These are phyloP conservation scores for Trachops cirrhosus DNA, from an alignment of 2,797 vertebrate genomes.

Conservation along the genomic window DNA sequence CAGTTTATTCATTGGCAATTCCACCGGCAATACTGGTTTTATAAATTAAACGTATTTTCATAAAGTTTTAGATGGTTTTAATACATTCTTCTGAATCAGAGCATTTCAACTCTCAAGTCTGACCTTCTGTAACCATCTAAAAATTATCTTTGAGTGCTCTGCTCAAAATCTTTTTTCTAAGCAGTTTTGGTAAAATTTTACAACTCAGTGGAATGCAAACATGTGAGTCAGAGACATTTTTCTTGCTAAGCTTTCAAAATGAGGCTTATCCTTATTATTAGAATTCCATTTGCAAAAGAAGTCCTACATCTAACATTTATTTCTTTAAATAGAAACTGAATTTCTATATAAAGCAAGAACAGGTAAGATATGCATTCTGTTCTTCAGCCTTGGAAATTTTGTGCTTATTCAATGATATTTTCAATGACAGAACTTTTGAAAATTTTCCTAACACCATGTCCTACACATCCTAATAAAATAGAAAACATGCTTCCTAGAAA, in stretches of 20 bases:
- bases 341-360: neutral
- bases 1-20: conserved; percentile 40
- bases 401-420: neutral
- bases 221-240: neutral
- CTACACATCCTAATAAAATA: neutral
- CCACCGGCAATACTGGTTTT: conserved; percentile 64
- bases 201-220: neutral
- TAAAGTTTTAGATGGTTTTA: conserved; percentile 16
- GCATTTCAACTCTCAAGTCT: neutral
- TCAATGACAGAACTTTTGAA: neutral
- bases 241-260: neutral
- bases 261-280: neutral
- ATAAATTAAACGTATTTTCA: conserved; percentile 71
- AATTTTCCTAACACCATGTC: neutral
- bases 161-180: conserved; percentile 20
- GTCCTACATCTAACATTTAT: neutral
- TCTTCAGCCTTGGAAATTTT: neutral
- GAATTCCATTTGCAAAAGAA: neutral
- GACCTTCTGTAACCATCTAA: neutral
- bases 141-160: neutral
- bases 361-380: neutral
- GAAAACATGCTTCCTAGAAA: neutral
- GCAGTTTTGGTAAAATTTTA: conserved; percentile 17
- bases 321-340: neutral
- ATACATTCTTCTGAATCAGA: conserved; percentile 1